Base-by-base conservation (phyloP, 2,113 vertebrate genomes). In the Rhabdomys dilectus region DNA sequence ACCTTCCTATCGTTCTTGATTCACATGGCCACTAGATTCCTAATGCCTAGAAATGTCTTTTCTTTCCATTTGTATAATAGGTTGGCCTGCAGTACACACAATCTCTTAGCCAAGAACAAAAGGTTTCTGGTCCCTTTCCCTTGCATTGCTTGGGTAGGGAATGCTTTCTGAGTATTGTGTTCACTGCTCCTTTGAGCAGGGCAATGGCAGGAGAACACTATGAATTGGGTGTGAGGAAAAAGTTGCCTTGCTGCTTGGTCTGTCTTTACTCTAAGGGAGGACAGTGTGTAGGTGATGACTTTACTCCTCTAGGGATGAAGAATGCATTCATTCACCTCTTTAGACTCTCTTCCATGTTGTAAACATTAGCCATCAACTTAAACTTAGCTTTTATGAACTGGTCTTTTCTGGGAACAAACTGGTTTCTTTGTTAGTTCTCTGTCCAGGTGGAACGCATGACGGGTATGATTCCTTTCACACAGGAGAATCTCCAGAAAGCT, bases 401-500 rank as follows among this genome's bases (percentile, higher is more conserved):
- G 5, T 85, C 17, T 84, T 48, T 93, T 96, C 60, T 36, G 34
- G 29, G 2, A 56, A 76, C 53, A 82, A 16, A 10, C 17, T 82
- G 39, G 21, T 72, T 84, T 64, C 39, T 81, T 39, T 11, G 6
- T 73, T 96, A 72, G 39, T 76, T 29, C 34, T 88, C n/a, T 53
- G n/a, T 45, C 29, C 12, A 45, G 45, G 15, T 34, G 3, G 58
- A 29, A 19, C 21, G 21, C 19, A n/a, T 91, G 73, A 93, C 34
- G 53, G 5, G 0, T 91, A 24, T 95, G 73, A 72, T 93, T 93
- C 8, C 42, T 78, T 36, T 70, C 75, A 80, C 80, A 1, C 31
- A 97, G 96, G 95, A 94, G 36, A 97, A 78, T 6, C 78, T 97
- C 22, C 97, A 92, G 39, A 36, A 22, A 9, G 26, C 92, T 58